Base-by-base conservation (phyloP, 2,113 vertebrate species). In the Zosterops japonicus region DNA sequence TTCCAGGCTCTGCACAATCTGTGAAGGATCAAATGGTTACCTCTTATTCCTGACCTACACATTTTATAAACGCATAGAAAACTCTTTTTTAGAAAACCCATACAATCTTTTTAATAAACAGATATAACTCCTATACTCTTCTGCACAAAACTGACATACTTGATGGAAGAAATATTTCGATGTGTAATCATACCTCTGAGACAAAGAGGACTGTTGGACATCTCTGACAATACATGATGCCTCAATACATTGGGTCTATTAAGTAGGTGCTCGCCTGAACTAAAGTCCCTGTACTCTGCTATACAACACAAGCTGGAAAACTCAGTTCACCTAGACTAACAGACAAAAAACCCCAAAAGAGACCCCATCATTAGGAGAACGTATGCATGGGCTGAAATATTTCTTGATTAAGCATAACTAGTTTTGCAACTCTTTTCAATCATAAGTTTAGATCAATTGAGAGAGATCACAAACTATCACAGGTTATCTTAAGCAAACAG, bases 341-440 rank as follows among this genome's bases (percentile, higher is more conserved):
- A 55, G 7, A 60, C 17, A 60, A 78, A 84, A 57, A 57, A 11
- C 0, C 1, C 0, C 12, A 10, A 78, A 59, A 53, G 0, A 0
- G 18, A 22, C 4, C 1, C 8, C n/a, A 64, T 63, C 42, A 46
- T 29, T 82, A 70, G 36, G 1, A 67, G 15, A 91, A 95, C 42
- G 36, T 2, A 63, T 39, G 10, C 14, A 41, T 8, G 6, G 9
- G 3, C 41, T 89, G 49, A 90, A 78, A 79, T 29, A 59, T 4
- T 59, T 72, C 6, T 49, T 64, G 41, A 71, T 44, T 57, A 90
- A 83, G 8, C 12, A 7, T 35, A 76, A 56, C 8, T 29, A 14
- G 12, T 21, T 88, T 91, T 79, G 57, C 12, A 50, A 8, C 15
- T 81, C 24, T 83, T 70, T 68, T 85, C 44, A 67, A 15, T 35